Evolutionary conservation across 2,797 vertebrate genomes (phyloP).

Genomic region (Diplodus sargus): DNA sequence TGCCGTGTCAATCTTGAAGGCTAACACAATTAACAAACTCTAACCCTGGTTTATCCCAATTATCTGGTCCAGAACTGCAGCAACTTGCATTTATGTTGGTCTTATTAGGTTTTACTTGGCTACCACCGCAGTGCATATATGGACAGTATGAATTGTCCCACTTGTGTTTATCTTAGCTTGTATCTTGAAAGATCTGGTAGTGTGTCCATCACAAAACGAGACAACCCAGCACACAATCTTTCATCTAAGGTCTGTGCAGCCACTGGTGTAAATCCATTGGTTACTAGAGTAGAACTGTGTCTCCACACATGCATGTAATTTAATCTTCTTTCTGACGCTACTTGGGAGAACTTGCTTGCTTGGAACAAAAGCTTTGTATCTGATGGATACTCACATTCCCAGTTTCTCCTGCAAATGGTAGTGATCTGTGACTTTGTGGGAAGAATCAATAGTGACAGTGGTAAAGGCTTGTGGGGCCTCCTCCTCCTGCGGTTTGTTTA

Average conservation of each 20-base stretch:
- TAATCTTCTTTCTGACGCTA: neutral
- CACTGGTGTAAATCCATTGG: neutral
- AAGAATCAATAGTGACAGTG: slow-evolving; percentile 80
- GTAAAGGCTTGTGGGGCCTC: slow-evolving; percentile 61
- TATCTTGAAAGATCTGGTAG: neutral
- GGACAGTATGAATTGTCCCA: too few species aligned
- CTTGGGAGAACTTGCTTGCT: slow-evolving; percentile 2
- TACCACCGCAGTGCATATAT: too few species aligned
- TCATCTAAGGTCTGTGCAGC: neutral
- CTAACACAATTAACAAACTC: too few species aligned
- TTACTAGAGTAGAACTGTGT: neutral
- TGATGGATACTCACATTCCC: slow-evolving; percentile 87
- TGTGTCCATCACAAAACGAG: neutral
- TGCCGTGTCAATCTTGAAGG: too few species aligned
- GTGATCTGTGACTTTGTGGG: slow-evolving; percentile 83
- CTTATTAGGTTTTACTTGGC: too few species aligned
- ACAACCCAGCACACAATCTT: neutral
- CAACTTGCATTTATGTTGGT: too few species aligned
- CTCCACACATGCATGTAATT: slow-evolving; percentile 39
- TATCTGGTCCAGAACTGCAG: too few species aligned
- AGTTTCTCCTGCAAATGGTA: slow-evolving; percentile 88
- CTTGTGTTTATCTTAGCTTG: neutral
- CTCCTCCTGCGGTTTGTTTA: slow-evolving; percentile 54
- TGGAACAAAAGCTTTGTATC: neutral
- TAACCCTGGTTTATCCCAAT: too few species aligned